phyloP scores from a whole-genome alignment of 2,113 vertebrate genomes.

The Pundamilia nyererei region DNA sequence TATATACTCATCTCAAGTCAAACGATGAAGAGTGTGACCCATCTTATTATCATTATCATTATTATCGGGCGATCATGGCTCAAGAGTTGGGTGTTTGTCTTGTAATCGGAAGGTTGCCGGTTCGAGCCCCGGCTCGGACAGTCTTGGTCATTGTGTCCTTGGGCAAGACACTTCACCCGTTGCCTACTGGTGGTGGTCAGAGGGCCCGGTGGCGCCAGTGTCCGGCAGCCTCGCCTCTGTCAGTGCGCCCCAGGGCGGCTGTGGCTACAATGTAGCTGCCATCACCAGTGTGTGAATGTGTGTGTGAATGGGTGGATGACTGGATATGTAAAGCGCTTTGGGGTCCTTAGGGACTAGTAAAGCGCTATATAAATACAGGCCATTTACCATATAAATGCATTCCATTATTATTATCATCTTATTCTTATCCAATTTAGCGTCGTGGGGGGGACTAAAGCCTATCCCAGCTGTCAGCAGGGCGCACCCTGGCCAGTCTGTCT shows the following conservation, averaged over 20 bases:
- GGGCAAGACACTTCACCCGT: too few relatives aligned
- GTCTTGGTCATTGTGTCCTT: too few relatives aligned
- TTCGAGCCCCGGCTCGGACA: too few relatives aligned
- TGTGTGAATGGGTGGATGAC: too few relatives aligned
- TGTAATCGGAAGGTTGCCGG: neutral
- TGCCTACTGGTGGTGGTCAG: too few relatives aligned
- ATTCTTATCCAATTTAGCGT: neutral
- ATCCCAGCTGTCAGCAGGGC: neutral
- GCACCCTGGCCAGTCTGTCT: neutral
- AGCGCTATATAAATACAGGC: neutral
- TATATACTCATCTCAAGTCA: neutral
- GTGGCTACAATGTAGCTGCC: too few relatives aligned
- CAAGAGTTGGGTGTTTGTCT: neutral
- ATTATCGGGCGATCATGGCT: fast-evolving
- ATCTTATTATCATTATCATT: neutral
- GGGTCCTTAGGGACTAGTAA: neutral
- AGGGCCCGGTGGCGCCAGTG: too few relatives aligned
- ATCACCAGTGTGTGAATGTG: too few relatives aligned
- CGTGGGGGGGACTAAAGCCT: neutral
- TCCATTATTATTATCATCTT: neutral
- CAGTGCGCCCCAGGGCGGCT: too few relatives aligned
- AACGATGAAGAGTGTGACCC: neutral
- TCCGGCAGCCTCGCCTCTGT: too few relatives aligned
- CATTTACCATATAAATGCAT: neutral
- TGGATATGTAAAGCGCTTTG: neutral